phyloP scores from a whole-genome alignment of 2,797 vertebrate genomes.

The Taenioides sp. region DNA sequence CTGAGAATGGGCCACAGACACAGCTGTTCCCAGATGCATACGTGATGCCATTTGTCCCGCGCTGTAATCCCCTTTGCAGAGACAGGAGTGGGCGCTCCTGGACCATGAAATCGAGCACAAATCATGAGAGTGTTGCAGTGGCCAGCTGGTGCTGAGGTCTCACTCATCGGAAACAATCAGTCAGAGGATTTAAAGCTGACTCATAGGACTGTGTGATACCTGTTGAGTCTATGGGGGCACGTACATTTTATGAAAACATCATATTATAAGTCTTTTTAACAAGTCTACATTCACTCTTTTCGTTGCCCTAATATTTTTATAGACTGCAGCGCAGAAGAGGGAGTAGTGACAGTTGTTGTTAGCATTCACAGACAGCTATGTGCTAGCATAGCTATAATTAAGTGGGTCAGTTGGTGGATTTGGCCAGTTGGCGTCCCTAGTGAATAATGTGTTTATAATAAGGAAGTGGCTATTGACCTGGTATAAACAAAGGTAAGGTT shows the following conservation, averaged over 20 bases:
- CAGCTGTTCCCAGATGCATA: conserved; percentile 83
- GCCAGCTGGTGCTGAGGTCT: conserved; percentile 70
- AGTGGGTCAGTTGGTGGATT: conserved; percentile 19
- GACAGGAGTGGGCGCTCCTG: conserved; percentile 60
- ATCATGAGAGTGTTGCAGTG: conserved; percentile 62
- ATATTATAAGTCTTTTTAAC: conserved; percentile 17
- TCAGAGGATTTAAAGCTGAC: conserved; percentile 65
- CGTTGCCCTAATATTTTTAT: conserved; percentile 26
- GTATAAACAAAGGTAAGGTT: not conserved
- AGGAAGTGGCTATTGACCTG: not conserved
- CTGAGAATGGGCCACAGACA: conserved; percentile 54
- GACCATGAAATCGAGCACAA: conserved; percentile 77
- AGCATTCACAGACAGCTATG: conserved; percentile 12
- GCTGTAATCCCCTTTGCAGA: conserved; percentile 69
- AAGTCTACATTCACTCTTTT: conserved; percentile 25
- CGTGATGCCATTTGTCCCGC: conserved; percentile 76
- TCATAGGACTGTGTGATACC: conserved; percentile 52
- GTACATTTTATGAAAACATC: conserved; percentile 18
- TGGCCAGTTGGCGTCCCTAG: conserved; percentile 4
- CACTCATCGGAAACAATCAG: conserved; percentile 76
- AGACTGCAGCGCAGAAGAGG: conserved; percentile 24
- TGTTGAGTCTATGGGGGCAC: conserved; percentile 47
- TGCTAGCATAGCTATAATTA: conserved; percentile 3
- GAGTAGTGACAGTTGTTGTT: conserved; percentile 33
- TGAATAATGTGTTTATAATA: conserved; percentile 8